Base-by-base conservation (phyloP, 2,113 vertebrate species). In the Corvus hawaiiensis region DNA sequence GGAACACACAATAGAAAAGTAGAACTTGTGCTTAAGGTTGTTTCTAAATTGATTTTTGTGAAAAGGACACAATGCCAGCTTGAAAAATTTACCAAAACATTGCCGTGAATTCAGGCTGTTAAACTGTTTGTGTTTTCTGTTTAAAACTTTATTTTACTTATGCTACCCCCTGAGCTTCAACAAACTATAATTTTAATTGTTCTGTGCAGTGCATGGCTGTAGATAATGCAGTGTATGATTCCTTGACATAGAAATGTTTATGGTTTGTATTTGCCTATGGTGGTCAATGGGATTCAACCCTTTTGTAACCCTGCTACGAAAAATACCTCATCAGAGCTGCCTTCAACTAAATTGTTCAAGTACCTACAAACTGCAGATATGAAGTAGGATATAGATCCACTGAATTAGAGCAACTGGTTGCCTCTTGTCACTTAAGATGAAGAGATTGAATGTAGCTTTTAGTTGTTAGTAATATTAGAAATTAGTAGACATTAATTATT, bases 101-200 rank as follows among this genome's bases (percentile, higher is more conserved):
- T 68, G 49, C 33, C 35, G 37, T 49, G 23, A 46, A 58, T 54
- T 68, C 52, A 58, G 14, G 5, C 16, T n/a, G 48, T 94, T 86
- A 72, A 90, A 78, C 46, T 83, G 16, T 52, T 68, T 59, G 22
- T 84, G 37, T 80, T 94, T 94, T 95, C 49, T 96, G 54, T 93
- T 90, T 94, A 76, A 90, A 87, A 79, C 33, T 74, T 84, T 79
- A 49, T 67, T 43, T 54, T 89, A 89, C 69, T 92, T 9, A 9
- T 55, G 44, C 46, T 33, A 69, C 27, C 13, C 62, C 9, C n/a
- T 73, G 80, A 91, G 58, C 52, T 93, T 96, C n/a, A 78, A 91
- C 71, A 79, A 94, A 89, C 22, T 92, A 8, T 74, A 48, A 71
- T 72, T 75, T 81, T 89, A 93, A 78, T 63, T 93, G 49, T 80